Conservation (phyloP, 1,140 invertebrate species). For the Calephelis nemesis region DNA sequence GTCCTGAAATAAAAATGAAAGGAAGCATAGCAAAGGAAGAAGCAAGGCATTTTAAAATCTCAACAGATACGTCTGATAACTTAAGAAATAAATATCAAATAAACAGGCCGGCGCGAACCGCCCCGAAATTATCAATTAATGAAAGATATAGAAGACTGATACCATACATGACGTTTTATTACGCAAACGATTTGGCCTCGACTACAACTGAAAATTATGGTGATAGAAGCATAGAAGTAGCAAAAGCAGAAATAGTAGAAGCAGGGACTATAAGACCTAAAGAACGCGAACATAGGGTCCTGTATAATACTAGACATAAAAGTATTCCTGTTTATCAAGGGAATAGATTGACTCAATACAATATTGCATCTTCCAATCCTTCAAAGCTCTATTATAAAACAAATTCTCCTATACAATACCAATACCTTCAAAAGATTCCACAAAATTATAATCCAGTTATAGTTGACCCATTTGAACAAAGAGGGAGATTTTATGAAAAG, state of each 20-base stretch:
- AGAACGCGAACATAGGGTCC: slow-evolving; percentile 52
- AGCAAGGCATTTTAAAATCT: slow-evolving; percentile 11
- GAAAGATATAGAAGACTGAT: slow-evolving; percentile 87
- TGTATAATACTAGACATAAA: slow-evolving; percentile 49
- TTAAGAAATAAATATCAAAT: slow-evolving; percentile 37
- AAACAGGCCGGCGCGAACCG: slow-evolving; percentile 41
- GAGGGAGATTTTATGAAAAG: slow-evolving; percentile 44
- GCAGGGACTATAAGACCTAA: slow-evolving; percentile 42
- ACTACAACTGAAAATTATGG: slow-evolving; percentile 50
- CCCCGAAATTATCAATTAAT: slow-evolving; percentile 69
- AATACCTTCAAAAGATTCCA: slow-evolving; percentile 40
- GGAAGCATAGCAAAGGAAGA: slow-evolving; percentile 50
- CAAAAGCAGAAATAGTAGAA: slow-evolving; percentile 66
- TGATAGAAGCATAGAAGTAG: slow-evolving; percentile 58
- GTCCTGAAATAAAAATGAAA: slow-evolving; percentile 71
- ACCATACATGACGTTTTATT: slow-evolving; percentile 90
- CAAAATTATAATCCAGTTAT: slow-evolving; percentile 48
- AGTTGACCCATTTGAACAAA: slow-evolving; percentile 37
- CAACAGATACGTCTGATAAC: not conserved
- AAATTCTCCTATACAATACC: slow-evolving; percentile 45
- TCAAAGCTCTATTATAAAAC: slow-evolving; percentile 65
- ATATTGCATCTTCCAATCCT: slow-evolving; percentile 73
- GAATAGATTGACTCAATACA: slow-evolving; percentile 71
- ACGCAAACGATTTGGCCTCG: slow-evolving; percentile 81
- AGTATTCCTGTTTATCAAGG: slow-evolving; percentile 75